Percentiles rank a stretch among this genome's conserved stretches.
These are phyloP conservation scores for Nebria ingens DNA, from an alignment of 1,140 invertebrate genomes.

Conservation along the genomic window DNA sequence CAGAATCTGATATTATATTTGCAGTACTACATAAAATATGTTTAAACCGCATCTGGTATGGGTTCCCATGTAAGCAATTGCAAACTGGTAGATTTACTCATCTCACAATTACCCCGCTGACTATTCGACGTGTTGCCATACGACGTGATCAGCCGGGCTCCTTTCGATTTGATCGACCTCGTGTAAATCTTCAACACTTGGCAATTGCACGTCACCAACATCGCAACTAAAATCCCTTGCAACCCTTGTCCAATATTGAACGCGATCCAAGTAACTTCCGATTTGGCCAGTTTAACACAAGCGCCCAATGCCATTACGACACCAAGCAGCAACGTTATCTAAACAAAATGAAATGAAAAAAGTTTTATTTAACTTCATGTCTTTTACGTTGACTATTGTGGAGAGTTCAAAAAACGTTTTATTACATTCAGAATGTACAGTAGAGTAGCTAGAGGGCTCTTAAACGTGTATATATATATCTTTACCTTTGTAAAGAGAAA, in stretches of 20 bases:
- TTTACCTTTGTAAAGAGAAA: constrained; percentile 49
- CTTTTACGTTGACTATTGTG: no score
- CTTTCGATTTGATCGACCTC: constrained; percentile 24
- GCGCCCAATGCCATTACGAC: constrained; percentile 25
- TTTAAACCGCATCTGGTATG: constrained; percentile 30
- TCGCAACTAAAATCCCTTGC: constrained; percentile 49
- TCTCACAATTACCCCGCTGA: constrained; percentile 4
- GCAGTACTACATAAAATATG: constrained; percentile 9
- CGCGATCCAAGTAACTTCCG: constrained; percentile 34
- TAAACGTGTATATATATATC: not conserved
- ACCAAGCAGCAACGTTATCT: constrained; percentile 29
- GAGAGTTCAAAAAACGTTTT: no score
- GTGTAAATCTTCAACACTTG: constrained; percentile 35
- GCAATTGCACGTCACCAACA: constrained; percentile 55
- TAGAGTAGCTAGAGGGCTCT: no score
- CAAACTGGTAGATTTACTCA: constrained; percentile 30
- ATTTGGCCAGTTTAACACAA: constrained; percentile 24
- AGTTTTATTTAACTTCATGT: no score
- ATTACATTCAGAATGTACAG: no score
- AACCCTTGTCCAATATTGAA: constrained; percentile 38
- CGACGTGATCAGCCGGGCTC: constrained; percentile 3
- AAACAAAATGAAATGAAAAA: constrained; percentile 16
- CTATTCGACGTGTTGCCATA: constrained; percentile 10
- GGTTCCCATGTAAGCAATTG: constrained; percentile 32
- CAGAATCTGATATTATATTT: no score